Evolutionary conservation across 2,888 invertebrate genomes (phyloP), one percentile per base, ranked within the genome.

Genomic region (Dusona sp.): DNA sequence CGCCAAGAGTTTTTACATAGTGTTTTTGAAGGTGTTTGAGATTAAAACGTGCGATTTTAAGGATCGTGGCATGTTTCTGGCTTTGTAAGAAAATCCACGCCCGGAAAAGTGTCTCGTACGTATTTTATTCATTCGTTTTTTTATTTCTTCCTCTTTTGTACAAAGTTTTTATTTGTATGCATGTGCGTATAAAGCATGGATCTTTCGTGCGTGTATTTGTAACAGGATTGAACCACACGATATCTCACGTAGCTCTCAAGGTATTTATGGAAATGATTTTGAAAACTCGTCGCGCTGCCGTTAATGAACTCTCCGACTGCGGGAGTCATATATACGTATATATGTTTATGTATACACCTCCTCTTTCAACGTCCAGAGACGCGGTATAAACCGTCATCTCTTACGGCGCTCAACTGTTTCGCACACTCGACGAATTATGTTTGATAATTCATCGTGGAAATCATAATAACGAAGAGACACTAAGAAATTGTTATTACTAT

Each of bases 261-360:
- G 90, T 90, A 90, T 90, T 90, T 90, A 90, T 90, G 90, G 90
- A 89, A 90, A 90, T 88, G 86, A 90, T 89, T 87, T 86, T 84
- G 84, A 87, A 84, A 79, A 83, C 87, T 84, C 84, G 86, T 88
- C 88, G 84, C 84, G 86, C 85, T 88, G 72, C 72, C 72, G 80
- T 80, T 80, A 73, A 80, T 65, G 72, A 73, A 80, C 64, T 80
- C 72, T 64, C 64, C 78, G 78, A 78, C 38, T 65, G 57, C 57
- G 48, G 54, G 19, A 54, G 54, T 54, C 70, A 38, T 64, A 61
- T 68, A 65, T 38, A 68, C 79, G n/a, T 79, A 61, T 79, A 61
- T 61, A 36, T 57, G 42, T 19, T 16, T 61, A 51, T 6, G 68
- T 68, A 45, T 45, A 67, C 16, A 75, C 64, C 45, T 38, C 16